Evolutionary conservation across 2,113 vertebrate genomes (phyloP).

Genomic region (Perca schrenkii): DNA sequence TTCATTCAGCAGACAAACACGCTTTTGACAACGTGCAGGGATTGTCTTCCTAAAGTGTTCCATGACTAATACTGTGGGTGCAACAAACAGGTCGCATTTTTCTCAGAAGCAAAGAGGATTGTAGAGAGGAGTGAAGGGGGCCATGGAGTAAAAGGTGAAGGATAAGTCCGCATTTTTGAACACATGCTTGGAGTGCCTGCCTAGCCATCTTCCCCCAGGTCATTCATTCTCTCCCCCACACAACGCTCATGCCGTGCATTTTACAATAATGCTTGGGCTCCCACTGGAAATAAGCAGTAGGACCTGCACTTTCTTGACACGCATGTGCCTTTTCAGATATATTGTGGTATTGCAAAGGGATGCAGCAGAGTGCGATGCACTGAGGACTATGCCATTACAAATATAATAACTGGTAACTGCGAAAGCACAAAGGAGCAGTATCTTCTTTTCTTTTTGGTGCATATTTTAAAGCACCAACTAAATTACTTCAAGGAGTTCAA

Average conservation of each 20-base stretch:
- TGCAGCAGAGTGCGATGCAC: not conserved
- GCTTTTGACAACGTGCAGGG: constrained; percentile 66
- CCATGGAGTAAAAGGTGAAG: constrained; percentile 37
- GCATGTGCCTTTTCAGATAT: constrained; percentile 27
- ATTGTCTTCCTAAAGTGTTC: constrained; percentile 66
- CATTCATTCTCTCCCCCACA: constrained; percentile 73
- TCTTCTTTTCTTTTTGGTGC: not conserved
- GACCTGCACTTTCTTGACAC: constrained; percentile 10
- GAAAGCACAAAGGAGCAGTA: not conserved
- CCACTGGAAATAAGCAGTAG: constrained; percentile 51
- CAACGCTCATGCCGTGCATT: constrained; percentile 62
- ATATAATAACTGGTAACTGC: not conserved
- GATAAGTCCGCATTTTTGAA: constrained; percentile 58
- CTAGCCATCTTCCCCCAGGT: constrained; percentile 65
- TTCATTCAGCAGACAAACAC: constrained; percentile 69
- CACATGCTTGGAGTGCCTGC: constrained; percentile 66
- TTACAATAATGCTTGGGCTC: constrained; percentile 54
- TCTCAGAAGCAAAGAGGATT: constrained; percentile 23
- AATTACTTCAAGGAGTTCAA: not conserved
- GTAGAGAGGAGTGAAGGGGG: not conserved
- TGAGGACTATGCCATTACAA: not conserved
- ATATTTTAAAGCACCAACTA: not conserved
- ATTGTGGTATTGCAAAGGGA: constrained; percentile 5
- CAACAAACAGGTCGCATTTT: constrained; percentile 38
- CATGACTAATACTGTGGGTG: constrained; percentile 55